Base-by-base conservation (phyloP, 2,113 vertebrate species). In the Syngnathus floridae region DNA sequence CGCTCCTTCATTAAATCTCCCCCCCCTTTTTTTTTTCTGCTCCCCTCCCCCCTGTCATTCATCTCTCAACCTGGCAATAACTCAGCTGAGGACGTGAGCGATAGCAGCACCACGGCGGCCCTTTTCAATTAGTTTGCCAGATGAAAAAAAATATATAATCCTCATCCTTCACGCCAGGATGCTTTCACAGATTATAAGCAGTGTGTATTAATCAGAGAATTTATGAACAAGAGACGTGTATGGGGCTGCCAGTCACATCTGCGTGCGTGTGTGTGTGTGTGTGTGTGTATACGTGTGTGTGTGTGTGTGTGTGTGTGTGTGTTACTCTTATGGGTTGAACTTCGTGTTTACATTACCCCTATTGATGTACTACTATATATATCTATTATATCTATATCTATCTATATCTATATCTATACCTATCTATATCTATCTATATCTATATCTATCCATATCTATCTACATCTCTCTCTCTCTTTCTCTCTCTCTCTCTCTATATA, bases 61-160 rank as follows among this genome's bases (percentile, higher is more conserved):
- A 82, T 87, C 85, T 87, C 82, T 82, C 66, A 71, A 48, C 73
- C 64, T 73, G 83, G 83, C 77, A 75, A 70, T 70, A 83, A 78
- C 84, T 87, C 86, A 84, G 79, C 75, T 65, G 81, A 73, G 78
- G 75, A 83, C 79, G 69, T 7, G 61, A 77, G 59, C 64, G 85
- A 88, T 89, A 88, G 86, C 78, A 65, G 66, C 84, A 62, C 75
- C 72, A 78, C 81, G 66, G 62, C 46, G 69, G 74, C 64, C 73
- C 72, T 82, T 85, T 87, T 88, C 84, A 89, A 87, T 89, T 88
- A 85, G 77, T 86, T 89, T 87, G 74, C 63, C 61, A 72, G 80
- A 82, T 81, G 80, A 84, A 79, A 64, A 61, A 45, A 16, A 83
- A 78, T 80, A 60, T 71, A 72, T 84, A 87, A 87, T 86, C 82